A percentile compares a stretch with the other conserved stretches of the same genome.
Evolutionary conservation across 2,797 vertebrate genomes (phyloP).

Genomic region (Oreochromis mossambicus): DNA sequence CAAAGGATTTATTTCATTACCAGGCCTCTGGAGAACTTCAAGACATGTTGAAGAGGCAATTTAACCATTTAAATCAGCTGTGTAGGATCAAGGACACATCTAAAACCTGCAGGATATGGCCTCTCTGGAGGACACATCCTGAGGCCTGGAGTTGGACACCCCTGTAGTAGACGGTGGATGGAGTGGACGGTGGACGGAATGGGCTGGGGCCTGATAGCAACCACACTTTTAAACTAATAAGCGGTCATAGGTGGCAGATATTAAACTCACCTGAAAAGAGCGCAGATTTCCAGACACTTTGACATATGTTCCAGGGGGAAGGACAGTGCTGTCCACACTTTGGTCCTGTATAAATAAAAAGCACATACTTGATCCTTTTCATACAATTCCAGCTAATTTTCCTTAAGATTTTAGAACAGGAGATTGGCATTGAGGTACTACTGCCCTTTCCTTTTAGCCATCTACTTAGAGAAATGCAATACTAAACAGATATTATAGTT

Average conservation of each 20-base stretch:
- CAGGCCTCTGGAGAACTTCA: not conserved
- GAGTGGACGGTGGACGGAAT: not conserved
- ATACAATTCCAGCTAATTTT: not conserved
- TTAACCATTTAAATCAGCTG: not conserved
- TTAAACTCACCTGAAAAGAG: conserved; percentile 87
- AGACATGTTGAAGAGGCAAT: not conserved
- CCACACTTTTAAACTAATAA: not conserved
- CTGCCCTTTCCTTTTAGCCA: not conserved
- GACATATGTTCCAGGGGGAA: conserved; percentile 92
- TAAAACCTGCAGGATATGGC: not conserved
- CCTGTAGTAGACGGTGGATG: not conserved
- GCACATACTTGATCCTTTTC: not conserved
- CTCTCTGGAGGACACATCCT: not conserved
- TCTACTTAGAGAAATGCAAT: not conserved
- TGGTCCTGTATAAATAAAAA: conserved; percentile 76
- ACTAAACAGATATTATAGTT: not conserved
- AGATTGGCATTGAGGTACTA: not conserved
- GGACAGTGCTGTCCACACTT: conserved; percentile 83
- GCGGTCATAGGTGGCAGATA: not conserved
- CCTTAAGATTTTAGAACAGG: not conserved
- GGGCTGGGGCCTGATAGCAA: not conserved
- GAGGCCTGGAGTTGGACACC: not conserved
- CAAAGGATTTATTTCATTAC: not conserved
- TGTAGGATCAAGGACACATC: not conserved
- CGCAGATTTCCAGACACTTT: conserved; percentile 94